phyloP scores from a whole-genome alignment of 2,888 invertebrate species.

The Eupithecia insigniata region DNA sequence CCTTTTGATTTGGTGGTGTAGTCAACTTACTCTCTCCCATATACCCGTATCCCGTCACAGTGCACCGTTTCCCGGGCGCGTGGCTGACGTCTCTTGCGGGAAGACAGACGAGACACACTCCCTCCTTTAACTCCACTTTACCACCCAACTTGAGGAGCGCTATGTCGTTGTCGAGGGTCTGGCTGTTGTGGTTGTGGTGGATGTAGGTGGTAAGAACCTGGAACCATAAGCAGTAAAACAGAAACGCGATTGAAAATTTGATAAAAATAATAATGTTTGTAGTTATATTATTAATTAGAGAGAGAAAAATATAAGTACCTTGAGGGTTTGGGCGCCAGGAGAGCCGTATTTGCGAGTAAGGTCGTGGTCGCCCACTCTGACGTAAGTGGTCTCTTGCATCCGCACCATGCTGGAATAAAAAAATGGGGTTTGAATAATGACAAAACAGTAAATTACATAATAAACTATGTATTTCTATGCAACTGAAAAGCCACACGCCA shows the following conservation, averaged over 20 bases:
- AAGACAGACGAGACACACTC: conserved; percentile 91
- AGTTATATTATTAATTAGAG: too few species aligned
- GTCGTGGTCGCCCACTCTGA: conserved; percentile 96
- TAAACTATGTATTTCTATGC: too few species aligned
- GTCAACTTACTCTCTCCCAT: conserved; percentile 93
- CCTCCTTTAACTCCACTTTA: conserved; percentile 94
- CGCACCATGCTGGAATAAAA: conserved; percentile 89
- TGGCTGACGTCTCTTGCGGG: conserved; percentile 95
- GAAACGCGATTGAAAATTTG: neutral
- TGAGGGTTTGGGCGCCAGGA: conserved; percentile 94
- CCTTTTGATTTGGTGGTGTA: neutral
- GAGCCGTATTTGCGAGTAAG: conserved; percentile 95
- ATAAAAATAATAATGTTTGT: neutral
- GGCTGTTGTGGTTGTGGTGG: conserved; percentile 97
- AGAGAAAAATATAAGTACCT: conserved; percentile 55
- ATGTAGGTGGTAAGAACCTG: conserved; percentile 95
- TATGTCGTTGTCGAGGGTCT: conserved; percentile 97
- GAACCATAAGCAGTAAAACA: neutral
- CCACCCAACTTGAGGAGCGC: conserved; percentile 95
- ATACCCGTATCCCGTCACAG: conserved; percentile 97
- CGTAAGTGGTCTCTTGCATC: conserved; percentile 97
- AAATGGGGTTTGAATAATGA: neutral
- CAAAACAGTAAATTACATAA: neutral
- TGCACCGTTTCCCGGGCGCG: conserved; percentile 95
- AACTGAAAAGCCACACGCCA: too few species aligned